These are phyloP conservation scores for Elephas maximus DNA, from an alignment of 2,113 vertebrate species.

Conservation along the genomic window DNA sequence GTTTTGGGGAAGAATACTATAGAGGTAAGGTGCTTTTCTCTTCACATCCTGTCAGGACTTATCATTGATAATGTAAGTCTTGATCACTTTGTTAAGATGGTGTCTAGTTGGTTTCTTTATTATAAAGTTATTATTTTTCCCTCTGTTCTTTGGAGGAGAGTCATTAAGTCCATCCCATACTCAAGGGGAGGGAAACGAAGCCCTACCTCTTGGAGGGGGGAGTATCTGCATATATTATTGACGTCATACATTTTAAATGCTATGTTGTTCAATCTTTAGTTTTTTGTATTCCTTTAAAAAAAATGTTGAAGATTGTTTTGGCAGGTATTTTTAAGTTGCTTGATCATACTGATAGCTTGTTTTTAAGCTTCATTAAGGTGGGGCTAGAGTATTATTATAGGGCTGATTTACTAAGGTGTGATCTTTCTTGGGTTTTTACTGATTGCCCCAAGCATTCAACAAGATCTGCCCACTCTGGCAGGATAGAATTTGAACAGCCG, in stretches of 20 bases:
- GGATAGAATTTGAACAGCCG: background rate
- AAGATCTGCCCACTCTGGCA: background rate
- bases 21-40: background rate
- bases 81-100: background rate
- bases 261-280: background rate
- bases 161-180: background rate
- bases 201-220: background rate
- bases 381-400: background rate
- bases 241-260: background rate
- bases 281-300: background rate
- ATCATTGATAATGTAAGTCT: background rate
- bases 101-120: background rate
- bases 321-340: background rate
- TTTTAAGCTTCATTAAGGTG: background rate
- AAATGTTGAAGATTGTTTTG: background rate
- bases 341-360: background rate
- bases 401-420: background rate
- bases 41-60: fast-evolving
- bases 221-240: background rate
- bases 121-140: background rate
- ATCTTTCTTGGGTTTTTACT: background rate
- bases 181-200: background rate
- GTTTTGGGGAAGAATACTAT: background rate
- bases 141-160: background rate
- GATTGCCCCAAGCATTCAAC: background rate